Base-by-base conservation (phyloP, 2,888 invertebrate genomes). In the Drosophila kuntzei region DNA sequence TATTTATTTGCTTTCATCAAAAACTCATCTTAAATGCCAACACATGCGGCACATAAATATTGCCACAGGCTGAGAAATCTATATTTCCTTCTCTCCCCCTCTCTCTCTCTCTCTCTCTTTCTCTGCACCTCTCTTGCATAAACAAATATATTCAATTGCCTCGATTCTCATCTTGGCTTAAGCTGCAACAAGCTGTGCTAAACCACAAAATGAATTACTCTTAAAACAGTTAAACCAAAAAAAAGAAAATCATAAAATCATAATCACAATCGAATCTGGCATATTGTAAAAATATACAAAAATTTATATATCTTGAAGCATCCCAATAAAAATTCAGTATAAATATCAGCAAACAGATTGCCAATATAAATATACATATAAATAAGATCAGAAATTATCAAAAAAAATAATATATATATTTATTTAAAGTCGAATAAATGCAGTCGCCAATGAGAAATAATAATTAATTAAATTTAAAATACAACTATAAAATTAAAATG, bases 21-120 rank as follows among this genome's bases (percentile, higher is more conserved):
- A 86, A 82, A 71, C 87, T 79, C 89, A 88, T 88, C 76, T 82
- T 79, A 69, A 82, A 88, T 82, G 89, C 89, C 87, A 51, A 53
- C 85, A 86, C 87, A 82, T 82, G 83, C 76, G 67, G 60, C 72
- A 67, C 72, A 76, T 72, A 69, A 70, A 71, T 82, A 67, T 66
- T 37, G 54, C 44, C 55, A 14, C 20, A 9, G 44, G 47, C 61
- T 34, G 22, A 50, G n/a, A 43, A 18, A 43, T 37, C 60, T 32
- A 76, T 65, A 44, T 51, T 69, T 54, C 53, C 11, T 22, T 5
- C 20, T 14, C 7, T 32, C 34, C 6, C 20, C 43, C 11, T 37
- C 25, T 14, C 54, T 54, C 27, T 65, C 71, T 43, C 62, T 49
- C 20, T 16, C 11, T 12, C 22, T 2, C 14, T 18, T 2, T n/a